phyloP scores from a whole-genome alignment of 1,140 invertebrate species.

The Brachionus sp. region DNA sequence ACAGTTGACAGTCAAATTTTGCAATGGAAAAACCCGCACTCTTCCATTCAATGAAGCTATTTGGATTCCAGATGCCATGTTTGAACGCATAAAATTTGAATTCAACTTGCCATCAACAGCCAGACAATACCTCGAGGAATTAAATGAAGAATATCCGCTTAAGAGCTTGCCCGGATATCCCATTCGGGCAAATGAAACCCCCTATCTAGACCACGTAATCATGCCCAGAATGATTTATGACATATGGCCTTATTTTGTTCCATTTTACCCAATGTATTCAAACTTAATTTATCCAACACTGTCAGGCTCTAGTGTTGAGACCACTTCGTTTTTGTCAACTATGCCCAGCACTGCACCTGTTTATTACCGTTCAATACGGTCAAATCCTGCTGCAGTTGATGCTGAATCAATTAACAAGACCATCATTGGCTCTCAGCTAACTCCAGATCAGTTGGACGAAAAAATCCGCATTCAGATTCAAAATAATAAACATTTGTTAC shows the following conservation, averaged over 20 bases:
- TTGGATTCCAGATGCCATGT: slow-evolving; percentile 45
- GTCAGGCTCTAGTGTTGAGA: not conserved
- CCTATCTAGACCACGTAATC: not conserved
- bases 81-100: slow-evolving; percentile 32
- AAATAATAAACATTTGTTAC: not conserved
- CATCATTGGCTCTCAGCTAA: slow-evolving; percentile 13
- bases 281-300: not conserved
- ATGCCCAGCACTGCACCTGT: not conserved
- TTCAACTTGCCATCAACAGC: slow-evolving; percentile 8
- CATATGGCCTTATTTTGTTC: slow-evolving; percentile 44
- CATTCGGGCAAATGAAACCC: not conserved
- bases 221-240: slow-evolving; percentile 41
- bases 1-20: slow-evolving; percentile 3
- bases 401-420: slow-evolving; percentile 11
- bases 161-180: slow-evolving; percentile 17
- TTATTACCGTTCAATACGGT: not conserved
- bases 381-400: not conserved
- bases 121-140: not conserved
- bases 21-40: slow-evolving; percentile 27
- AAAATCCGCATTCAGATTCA: not conserved
- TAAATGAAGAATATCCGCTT: not conserved
- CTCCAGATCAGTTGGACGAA: slow-evolving; percentile 13
- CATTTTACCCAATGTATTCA: not conserved
- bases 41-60: slow-evolving; percentile 21
- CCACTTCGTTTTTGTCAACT: not conserved